These are phyloP conservation scores for Pristionchus japonicus DNA, from an alignment of 2,888 invertebrate genomes.

Conservation along the genomic window DNA sequence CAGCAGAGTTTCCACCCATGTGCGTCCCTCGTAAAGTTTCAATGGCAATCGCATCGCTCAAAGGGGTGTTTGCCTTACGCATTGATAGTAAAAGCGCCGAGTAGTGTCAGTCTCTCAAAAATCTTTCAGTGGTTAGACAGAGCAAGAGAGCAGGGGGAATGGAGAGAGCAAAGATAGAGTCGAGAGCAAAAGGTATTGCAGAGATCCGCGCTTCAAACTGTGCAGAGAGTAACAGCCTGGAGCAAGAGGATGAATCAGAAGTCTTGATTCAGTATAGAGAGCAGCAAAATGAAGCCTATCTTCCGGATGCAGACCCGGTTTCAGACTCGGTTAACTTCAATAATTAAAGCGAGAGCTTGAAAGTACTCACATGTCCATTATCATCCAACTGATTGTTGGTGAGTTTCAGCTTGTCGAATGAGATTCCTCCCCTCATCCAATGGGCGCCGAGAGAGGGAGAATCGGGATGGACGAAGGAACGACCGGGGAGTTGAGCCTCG, in stretches of 20 bases:
- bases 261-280: not conserved
- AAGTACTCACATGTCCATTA: slow-evolving; percentile 91
- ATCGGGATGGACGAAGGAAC: slow-evolving; percentile 95
- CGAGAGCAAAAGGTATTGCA: not conserved
- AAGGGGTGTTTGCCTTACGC: not conserved
- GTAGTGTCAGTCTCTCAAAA: too few relatives aligned
- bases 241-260: not conserved
- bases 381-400: slow-evolving; percentile 98
- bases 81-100: not conserved
- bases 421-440: slow-evolving; percentile 90
- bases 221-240: not conserved
- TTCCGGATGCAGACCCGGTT: not conserved
- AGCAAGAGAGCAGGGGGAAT: too few relatives aligned
- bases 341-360: too few relatives aligned
- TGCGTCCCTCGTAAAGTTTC: slow-evolving; percentile 17
- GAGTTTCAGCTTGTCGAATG: slow-evolving; percentile 97
- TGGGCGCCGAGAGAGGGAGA: slow-evolving; percentile 94
- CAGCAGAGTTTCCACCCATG: not conserved
- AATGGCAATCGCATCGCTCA: not conserved
- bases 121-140: too few relatives aligned
- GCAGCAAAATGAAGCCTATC: not conserved
- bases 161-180: too few relatives aligned
- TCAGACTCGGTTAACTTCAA: too few relatives aligned
- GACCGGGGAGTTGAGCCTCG: slow-evolving; percentile 84
- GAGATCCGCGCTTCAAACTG: not conserved